Evolutionary conservation across 2,113 vertebrate genomes (phyloP).

Genomic region (Craseonycteris thonglongyai): DNA sequence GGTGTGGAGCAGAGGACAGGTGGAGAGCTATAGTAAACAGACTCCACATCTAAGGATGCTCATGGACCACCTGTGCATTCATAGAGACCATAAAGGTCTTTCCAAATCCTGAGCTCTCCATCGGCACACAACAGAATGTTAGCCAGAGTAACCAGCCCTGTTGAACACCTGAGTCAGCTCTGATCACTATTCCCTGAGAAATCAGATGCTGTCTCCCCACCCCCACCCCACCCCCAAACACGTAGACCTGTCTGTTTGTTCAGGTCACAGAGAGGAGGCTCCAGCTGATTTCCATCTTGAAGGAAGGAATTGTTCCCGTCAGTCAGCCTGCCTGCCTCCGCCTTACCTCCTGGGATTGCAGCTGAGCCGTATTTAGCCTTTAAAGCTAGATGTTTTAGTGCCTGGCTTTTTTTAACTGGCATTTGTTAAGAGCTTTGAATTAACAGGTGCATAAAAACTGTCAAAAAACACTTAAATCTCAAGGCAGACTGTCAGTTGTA

Average conservation of each 20-base stretch:
- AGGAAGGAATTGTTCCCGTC: constrained; percentile 39
- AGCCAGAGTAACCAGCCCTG: neutral
- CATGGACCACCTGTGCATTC: neutral
- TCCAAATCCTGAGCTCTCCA: neutral
- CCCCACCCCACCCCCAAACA: neutral
- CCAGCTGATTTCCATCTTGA: constrained; percentile 71
- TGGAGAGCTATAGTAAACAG: neutral
- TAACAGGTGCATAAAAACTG: constrained; percentile 88
- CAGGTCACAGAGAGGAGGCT: neutral
- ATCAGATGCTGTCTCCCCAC: neutral
- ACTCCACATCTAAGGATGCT: neutral
- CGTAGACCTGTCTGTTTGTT: neutral
- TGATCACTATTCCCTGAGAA: neutral
- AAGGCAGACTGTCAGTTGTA: constrained; percentile 83
- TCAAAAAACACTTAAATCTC: constrained; percentile 86
- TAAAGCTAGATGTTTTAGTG: constrained; percentile 81
- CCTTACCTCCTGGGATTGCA: constrained; percentile 46
- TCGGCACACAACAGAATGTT: neutral
- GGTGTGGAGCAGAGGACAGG: neutral
- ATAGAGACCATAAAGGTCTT: neutral
- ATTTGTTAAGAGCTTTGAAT: constrained; percentile 87
- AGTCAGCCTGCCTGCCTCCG: constrained; percentile 5
- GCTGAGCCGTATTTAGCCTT: constrained; percentile 74
- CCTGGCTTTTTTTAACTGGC: constrained; percentile 85
- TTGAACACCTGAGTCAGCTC: neutral